Evolutionary conservation across 2,888 invertebrate species (phyloP).

Genomic region (Caenorhabditis sinica): DNA sequence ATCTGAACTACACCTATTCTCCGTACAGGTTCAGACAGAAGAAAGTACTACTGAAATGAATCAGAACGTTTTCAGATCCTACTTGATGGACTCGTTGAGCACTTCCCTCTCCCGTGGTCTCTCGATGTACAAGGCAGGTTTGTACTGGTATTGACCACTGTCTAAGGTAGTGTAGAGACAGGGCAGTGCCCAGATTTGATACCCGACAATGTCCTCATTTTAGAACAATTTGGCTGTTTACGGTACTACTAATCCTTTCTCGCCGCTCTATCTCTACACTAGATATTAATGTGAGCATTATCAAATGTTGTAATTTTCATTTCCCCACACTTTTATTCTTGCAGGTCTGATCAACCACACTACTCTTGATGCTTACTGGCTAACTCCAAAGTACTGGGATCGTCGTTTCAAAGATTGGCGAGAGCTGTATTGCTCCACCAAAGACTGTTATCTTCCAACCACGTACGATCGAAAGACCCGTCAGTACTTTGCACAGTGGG

Average conservation of each 20-base stretch:
- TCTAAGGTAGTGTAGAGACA: constrained; percentile 64
- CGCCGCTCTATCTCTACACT: constrained; percentile 73
- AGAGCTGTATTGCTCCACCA: constrained; percentile 71
- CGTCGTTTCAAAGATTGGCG: constrained; percentile 77
- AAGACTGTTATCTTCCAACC: constrained; percentile 68
- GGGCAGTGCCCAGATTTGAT: constrained; percentile 36
- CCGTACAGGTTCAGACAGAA: constrained; percentile 71
- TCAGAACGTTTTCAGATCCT: constrained; percentile 66
- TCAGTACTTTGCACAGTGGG: constrained; percentile 74
- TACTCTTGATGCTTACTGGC: constrained; percentile 78
- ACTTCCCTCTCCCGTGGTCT: constrained; percentile 74
- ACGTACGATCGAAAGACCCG: constrained; percentile 75
- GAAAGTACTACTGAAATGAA: neutral
- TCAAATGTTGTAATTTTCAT: too few relatives aligned
- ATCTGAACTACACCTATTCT: constrained; percentile 73
- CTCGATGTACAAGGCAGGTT: constrained; percentile 77
- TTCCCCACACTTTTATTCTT: neutral
- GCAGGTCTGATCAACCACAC: constrained; percentile 75
- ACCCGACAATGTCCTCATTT: constrained; percentile 12
- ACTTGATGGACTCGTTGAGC: constrained; percentile 73
- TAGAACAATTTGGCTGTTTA: constrained; percentile 69
- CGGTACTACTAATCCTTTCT: constrained; percentile 76
- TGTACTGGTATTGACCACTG: constrained; percentile 63
- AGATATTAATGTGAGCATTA: constrained; percentile 59
- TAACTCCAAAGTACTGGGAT: constrained; percentile 79